Base-by-base conservation (phyloP, 2,888 invertebrate species). In the Agriotes lineatus region DNA sequence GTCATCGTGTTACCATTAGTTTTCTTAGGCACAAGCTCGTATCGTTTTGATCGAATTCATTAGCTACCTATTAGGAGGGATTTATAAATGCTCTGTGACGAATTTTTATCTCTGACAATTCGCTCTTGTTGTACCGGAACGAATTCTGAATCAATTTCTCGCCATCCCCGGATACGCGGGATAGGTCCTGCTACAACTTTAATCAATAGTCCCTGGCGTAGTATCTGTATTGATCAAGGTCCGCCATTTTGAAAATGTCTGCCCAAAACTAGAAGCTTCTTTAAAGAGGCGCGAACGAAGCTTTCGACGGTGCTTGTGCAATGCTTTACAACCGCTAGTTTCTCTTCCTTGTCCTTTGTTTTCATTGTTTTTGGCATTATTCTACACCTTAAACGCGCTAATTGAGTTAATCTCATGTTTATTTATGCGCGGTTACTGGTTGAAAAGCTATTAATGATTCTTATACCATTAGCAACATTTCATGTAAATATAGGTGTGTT, bases 121-220 rank as follows among this genome's bases (percentile, higher is more conserved):
- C 4, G 42, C 16, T 35, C 30, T 16, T 45, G 25, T 14, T 59
- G 39, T 37, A 50, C 16, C 30, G 60, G 50, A 54, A 54, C 66
- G 22, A 66, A 60, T 67, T 61, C 35, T 50, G 61, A 59, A 60
- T 64, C 65, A 69, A 66, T 60, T 48, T 64, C 19, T 58, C 60
- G 52, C 42, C 52, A 59, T 69, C 56, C 71, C 69, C 57, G 66
- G 71, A 71, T 71, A 66, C 54, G 62, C 69, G 69, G 59, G 69
- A 71, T 69, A 71, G 71, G 71, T 71, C 69, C 65, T 69, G 66
- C 60, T 60, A 69, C 59, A 66, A 61, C 66, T 71, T 67, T 69
- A 71, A 71, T 71, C 71, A 71, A 71, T 71, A 71, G 54, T 67
- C 64, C 59, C 71, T 66, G 69, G 69, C 64, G 71, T 71, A 71